Conservation (phyloP, 2,797 vertebrate species). For the Melanotaenia boesemani region DNA sequence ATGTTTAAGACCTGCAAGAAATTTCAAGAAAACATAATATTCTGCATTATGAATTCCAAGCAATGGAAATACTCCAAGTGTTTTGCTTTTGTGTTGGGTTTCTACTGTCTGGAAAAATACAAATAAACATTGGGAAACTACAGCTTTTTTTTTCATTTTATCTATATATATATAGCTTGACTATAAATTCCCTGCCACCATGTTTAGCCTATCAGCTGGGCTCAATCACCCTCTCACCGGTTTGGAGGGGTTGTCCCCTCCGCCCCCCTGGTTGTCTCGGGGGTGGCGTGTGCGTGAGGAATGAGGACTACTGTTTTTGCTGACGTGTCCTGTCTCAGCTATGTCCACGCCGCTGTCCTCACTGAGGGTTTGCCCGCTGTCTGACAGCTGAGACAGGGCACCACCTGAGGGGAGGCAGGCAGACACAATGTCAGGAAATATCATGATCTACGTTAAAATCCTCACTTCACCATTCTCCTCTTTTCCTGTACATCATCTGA, state of each 20-base stretch:
- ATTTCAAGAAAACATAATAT: not conserved
- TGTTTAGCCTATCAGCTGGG: constrained; percentile 14
- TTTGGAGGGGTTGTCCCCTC: constrained; percentile 85
- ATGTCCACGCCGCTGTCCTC: constrained; percentile 99
- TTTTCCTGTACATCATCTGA: not conserved
- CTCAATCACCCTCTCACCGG: constrained; percentile 86
- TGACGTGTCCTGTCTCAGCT: constrained; percentile 85
- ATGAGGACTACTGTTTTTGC: constrained; percentile 86
- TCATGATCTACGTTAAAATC: constrained; percentile 1
- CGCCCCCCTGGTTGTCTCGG: constrained; percentile 78
- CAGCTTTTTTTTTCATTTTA: too few species aligned
- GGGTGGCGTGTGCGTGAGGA: constrained; percentile 82
- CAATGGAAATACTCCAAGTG: too few species aligned
- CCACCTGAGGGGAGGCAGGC: constrained; percentile 82
- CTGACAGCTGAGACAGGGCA: constrained; percentile 95
- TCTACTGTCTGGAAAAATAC: too few species aligned
- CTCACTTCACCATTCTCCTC: not conserved
- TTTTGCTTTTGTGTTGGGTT: too few species aligned
- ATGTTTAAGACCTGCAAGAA: not conserved
- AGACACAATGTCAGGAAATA: constrained; percentile 19
- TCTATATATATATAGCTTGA: not conserved
- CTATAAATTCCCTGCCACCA: constrained; percentile 8
- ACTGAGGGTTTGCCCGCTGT: constrained; percentile 96
- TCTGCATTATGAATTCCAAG: too few species aligned
- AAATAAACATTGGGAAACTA: too few species aligned